Conservation (phyloP, 1,140 invertebrate genomes). For the Brachionus paranguensis region DNA sequence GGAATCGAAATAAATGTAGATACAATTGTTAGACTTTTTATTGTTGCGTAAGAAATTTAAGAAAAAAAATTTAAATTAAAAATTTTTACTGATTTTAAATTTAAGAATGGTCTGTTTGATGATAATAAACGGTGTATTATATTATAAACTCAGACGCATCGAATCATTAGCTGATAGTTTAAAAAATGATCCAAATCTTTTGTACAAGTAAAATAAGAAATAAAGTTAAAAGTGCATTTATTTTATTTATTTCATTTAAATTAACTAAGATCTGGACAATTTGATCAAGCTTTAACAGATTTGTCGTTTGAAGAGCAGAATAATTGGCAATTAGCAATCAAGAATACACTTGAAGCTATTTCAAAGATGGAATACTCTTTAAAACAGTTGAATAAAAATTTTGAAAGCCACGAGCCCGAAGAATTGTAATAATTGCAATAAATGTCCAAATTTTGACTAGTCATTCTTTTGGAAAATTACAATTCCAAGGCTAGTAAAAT, state of each 20-base stretch:
- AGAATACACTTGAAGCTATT: conserved; percentile 11
- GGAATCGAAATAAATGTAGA: conserved; percentile 34
- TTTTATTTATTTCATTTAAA: not conserved
- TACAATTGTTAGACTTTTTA: conserved; percentile 40
- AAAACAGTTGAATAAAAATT: conserved; percentile 13
- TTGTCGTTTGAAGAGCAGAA: not conserved
- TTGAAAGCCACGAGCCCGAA: not conserved
- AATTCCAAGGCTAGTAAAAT: not conserved
- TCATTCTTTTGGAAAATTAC: not conserved
- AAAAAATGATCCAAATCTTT: conserved; percentile 18
- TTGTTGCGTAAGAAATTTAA: conserved; percentile 10
- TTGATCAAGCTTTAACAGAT: not conserved
- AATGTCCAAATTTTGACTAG: not conserved
- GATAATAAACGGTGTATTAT: conserved; percentile 37
- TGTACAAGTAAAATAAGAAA: not conserved
- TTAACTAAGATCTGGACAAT: not conserved
- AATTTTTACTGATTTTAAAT: not conserved
- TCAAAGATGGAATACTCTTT: conserved; percentile 15
- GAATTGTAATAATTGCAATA: not conserved
- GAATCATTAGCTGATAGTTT: conserved; percentile 28
- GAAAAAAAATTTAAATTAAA: not conserved
- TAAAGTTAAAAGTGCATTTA: not conserved
- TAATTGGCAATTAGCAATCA: not conserved
- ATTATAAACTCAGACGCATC: conserved; percentile 32
- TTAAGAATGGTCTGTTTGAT: conserved; percentile 21